Base-by-base conservation (phyloP, 92 coral and sea anemone genomes). In the Phenganax stokvisi region DNA sequence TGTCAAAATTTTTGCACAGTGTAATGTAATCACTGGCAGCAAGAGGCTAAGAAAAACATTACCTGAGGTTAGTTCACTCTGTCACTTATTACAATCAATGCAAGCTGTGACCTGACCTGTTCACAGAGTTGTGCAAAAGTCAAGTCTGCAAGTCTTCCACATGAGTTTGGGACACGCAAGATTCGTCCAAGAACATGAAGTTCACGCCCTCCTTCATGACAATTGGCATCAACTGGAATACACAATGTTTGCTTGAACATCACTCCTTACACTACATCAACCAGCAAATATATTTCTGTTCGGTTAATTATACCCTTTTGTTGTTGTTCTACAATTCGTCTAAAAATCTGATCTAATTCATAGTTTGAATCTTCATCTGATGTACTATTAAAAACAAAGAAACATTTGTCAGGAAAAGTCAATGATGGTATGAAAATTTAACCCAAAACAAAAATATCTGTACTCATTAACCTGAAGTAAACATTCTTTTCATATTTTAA, bases 11-110 rank as follows among this genome's bases (percentile, higher is more conserved):
- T 28, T 87, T 84, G 59, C 92, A 89, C 61, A 93, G 84, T 0
- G 98, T 89, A 10, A 93, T 83, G 88, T 93, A 93, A 81, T 93
- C 98, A 52, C 97, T 96, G 2, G 98, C 93, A 65, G 97, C 96
- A 3, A 93, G 60, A 0, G 98, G 98, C 96, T 93, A 84, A 54
- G 62, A 62, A 66, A 37, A 72, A 70, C 56, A 67, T 8, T 60
- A 47, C 31, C 53, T 8, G 56, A n/a, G 9, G 20, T 25, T n/a
- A 80, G 62, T 12, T 12, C 44, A 29, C 30, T 11, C 6, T 16
- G 72, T 3, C 15, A 37, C 7, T 8, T 30, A 13, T 29, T 17
- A 55, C 7, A 60, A 56, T 16, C 13, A 9, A 6, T 30, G 79
- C 16, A 47, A 20, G 12, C 71, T 17, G 25, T 8, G 8, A 51